A percentile compares a stretch with the other conserved stretches of the same genome.
These are phyloP conservation scores for Priocnemis perturbator DNA, from an alignment of 2,888 invertebrate genomes.

Conservation along the genomic window DNA sequence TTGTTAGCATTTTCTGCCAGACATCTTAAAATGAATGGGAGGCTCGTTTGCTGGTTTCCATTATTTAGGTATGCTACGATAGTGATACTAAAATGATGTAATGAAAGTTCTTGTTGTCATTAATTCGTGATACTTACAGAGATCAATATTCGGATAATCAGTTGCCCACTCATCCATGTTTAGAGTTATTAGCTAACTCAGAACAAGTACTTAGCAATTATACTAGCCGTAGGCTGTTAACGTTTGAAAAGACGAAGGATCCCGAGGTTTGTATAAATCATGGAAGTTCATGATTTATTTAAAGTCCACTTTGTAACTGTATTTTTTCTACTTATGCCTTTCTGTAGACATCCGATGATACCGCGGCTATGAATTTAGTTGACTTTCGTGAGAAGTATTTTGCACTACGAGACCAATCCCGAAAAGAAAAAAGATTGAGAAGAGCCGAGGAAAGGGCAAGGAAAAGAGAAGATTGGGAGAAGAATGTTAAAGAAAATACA, in stretches of 20 bases:
- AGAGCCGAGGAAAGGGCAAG: slow-evolving; percentile 74
- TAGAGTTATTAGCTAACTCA: slow-evolving; percentile 87
- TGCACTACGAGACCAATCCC: slow-evolving; percentile 80
- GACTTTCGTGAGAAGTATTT: slow-evolving; percentile 84
- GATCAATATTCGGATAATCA: slow-evolving; percentile 84
- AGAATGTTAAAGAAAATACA: slow-evolving; percentile 52
- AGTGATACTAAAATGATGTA: neutral
- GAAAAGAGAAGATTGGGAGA: slow-evolving; percentile 65
- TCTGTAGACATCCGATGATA: slow-evolving; percentile 56
- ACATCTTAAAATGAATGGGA: slow-evolving; percentile 85
- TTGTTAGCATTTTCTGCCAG: slow-evolving; percentile 88
- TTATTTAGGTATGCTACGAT: slow-evolving; percentile 81
- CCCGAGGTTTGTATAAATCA: slow-evolving; percentile 65
- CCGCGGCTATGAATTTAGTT: slow-evolving; percentile 66
- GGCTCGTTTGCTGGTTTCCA: slow-evolving; percentile 97
- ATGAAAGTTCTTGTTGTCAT: neutral
- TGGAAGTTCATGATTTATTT: neutral
- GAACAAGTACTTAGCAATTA: slow-evolving; percentile 91
- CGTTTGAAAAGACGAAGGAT: slow-evolving; percentile 86
- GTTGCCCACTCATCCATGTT: slow-evolving; percentile 88
- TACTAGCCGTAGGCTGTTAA: slow-evolving; percentile 89
- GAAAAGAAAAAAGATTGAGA: slow-evolving; percentile 79
- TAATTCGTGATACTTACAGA: slow-evolving; percentile 72
- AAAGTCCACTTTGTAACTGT: neutral
- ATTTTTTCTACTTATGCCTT: neutral